These are phyloP conservation scores for Caerostris darwini DNA, from an alignment of 1,140 invertebrate genomes.

Conservation along the genomic window DNA sequence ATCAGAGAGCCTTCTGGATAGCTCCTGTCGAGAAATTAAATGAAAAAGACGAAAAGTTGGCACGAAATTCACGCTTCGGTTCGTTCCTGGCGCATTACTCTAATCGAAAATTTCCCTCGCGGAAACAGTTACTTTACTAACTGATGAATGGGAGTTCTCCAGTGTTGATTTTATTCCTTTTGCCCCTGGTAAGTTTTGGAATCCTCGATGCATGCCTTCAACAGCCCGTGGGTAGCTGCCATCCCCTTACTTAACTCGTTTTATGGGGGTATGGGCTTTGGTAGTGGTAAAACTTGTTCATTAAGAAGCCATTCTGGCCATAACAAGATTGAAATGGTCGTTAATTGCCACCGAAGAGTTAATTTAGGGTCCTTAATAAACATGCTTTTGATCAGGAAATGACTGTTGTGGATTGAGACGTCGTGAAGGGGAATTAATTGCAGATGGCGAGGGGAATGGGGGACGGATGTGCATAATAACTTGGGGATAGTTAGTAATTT, in stretches of 20 bases:
- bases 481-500: too few species aligned
- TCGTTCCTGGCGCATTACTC: conserved; percentile 5
- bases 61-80: not conserved
- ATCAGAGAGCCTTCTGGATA: not conserved
- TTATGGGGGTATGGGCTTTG: not conserved
- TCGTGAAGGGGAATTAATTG: not conserved
- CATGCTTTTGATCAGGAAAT: conserved; percentile 1
- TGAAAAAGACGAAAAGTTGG: conserved; percentile 16
- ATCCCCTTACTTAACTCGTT: not conserved
- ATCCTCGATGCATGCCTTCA: not conserved
- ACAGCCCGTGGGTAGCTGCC: not conserved
- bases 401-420: not conserved
- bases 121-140: not conserved
- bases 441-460: too few species aligned
- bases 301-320: conserved; percentile 17
- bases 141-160: not conserved
- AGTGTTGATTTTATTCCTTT: not conserved
- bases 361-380: conserved; percentile 36
- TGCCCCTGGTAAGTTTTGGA: not conserved
- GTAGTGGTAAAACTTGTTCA: conserved; percentile 28
- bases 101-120: conserved; percentile 31
- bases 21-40: not conserved
- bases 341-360: conserved; percentile 39
- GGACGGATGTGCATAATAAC: too few species aligned
- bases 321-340: conserved; percentile 51